phyloP scores from a whole-genome alignment of 2,113 vertebrate genomes.

The Pangasianodon hypophthalmus region DNA sequence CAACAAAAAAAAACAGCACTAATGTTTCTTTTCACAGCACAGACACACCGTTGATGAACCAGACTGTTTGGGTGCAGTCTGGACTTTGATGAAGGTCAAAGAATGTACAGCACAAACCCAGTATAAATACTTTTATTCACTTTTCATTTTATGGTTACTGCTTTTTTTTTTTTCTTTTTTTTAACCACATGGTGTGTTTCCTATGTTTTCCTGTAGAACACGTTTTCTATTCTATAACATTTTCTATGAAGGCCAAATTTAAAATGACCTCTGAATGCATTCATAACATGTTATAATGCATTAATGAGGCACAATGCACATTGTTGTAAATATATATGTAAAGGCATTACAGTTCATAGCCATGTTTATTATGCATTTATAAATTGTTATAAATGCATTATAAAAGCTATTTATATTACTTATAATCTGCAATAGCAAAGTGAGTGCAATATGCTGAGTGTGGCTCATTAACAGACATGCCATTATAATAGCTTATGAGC shows the following conservation, averaged over 20 bases:
- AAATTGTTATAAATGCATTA: background rate
- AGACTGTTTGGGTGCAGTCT: background rate
- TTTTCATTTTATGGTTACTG: background rate
- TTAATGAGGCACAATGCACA: too few species aligned
- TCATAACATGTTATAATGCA: too few species aligned
- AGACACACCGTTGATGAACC: background rate
- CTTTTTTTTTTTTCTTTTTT: background rate
- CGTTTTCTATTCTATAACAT: background rate
- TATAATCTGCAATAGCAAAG: background rate
- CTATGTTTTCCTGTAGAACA: background rate
- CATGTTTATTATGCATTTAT: background rate
- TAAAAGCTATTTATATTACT: background rate
- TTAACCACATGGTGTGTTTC: background rate
- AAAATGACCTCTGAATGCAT: too few species aligned
- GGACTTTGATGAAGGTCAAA: background rate
- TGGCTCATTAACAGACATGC: background rate
- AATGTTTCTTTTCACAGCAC: background rate
- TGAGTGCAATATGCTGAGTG: background rate
- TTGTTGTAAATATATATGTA: background rate
- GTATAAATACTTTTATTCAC: background rate
- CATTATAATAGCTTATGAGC: background rate
- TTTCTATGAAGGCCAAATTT: too few species aligned
- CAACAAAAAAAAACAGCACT: background rate
- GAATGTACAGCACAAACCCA: background rate
- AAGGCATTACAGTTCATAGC: background rate